Evolutionary conservation across 2,797 vertebrate species (phyloP).

Genomic region (Lagorchestes hirsutus): DNA sequence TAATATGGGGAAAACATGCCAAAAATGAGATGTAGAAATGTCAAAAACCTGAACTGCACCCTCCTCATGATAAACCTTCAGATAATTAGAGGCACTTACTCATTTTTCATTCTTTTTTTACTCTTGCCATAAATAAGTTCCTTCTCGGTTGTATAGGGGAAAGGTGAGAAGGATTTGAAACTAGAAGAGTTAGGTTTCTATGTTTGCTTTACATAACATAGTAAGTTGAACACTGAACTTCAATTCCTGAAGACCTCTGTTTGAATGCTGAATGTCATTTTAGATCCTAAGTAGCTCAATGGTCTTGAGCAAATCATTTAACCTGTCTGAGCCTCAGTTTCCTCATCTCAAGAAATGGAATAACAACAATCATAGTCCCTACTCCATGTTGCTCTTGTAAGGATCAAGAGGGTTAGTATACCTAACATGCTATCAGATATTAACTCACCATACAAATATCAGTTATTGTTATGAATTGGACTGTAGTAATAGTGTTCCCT

Average conservation of each 20-base stretch:
- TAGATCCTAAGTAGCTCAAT: not conserved
- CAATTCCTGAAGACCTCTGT: not conserved
- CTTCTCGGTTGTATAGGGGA: not conserved
- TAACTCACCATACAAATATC: not conserved
- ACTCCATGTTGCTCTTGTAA: not conserved
- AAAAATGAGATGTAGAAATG: not conserved
- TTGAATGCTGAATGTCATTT: not conserved
- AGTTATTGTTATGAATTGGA: not conserved
- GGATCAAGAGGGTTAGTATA: not conserved
- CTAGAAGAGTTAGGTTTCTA: not conserved
- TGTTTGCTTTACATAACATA: not conserved
- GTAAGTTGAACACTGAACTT: not conserved
- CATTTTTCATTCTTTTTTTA: not conserved
- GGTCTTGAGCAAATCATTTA: not conserved
- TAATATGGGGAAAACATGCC: not conserved
- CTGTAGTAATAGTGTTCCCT: not conserved
- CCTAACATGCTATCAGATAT: not conserved
- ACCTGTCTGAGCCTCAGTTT: not conserved
- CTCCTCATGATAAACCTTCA: not conserved
- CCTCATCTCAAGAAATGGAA: not conserved
- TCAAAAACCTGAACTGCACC: not conserved
- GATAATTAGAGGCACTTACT: conserved; percentile 9
- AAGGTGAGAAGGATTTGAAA: not conserved
- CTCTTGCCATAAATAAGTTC: not conserved
- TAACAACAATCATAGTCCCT: not conserved